phyloP scores from a whole-genome alignment of 2,888 invertebrate genomes.

The Cataglyphis livida region DNA sequence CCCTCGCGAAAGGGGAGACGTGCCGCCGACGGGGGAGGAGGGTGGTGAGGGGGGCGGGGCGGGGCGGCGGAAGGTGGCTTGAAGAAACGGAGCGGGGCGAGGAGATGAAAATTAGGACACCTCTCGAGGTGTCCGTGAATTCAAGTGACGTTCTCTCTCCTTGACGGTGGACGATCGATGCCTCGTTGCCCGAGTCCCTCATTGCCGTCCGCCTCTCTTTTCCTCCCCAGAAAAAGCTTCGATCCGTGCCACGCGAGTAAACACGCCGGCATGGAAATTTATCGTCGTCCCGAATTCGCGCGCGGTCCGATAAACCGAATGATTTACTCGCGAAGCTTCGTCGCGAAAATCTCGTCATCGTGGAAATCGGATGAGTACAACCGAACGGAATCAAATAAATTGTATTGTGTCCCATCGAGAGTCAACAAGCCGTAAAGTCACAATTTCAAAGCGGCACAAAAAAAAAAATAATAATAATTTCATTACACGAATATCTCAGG shows the following conservation, averaged over 20 bases:
- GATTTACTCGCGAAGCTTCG: constrained; percentile 62
- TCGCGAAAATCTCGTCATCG: constrained; percentile 48
- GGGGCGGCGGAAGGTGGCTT: too few species aligned
- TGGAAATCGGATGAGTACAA: constrained; percentile 31
- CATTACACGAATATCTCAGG: not conserved
- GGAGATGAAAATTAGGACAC: constrained; percentile 54
- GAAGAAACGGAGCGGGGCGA: constrained; percentile 36
- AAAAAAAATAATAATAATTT: not conserved
- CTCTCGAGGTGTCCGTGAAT: constrained; percentile 57
- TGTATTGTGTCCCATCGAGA: not conserved
- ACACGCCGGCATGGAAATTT: constrained; percentile 64
- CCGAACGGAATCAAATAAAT: constrained; percentile 36
- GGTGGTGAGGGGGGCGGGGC: too few species aligned
- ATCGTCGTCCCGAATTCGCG: constrained; percentile 67
- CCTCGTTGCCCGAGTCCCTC: not conserved
- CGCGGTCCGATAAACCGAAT: constrained; percentile 59
- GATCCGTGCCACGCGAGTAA: constrained; percentile 58
- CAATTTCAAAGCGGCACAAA: not conserved
- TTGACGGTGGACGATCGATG: constrained; percentile 52
- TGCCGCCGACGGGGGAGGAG: not conserved
- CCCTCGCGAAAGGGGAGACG: constrained; percentile 38
- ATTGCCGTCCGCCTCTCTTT: not conserved
- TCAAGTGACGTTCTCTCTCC: constrained; percentile 13
- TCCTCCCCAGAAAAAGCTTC: constrained; percentile 53
- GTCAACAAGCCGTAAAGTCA: constrained; percentile 1